Percentiles rank a stretch among this genome's conserved stretches.
Evolutionary conservation across 2,113 vertebrate genomes (phyloP).

Genomic region (Alouatta palliata): DNA sequence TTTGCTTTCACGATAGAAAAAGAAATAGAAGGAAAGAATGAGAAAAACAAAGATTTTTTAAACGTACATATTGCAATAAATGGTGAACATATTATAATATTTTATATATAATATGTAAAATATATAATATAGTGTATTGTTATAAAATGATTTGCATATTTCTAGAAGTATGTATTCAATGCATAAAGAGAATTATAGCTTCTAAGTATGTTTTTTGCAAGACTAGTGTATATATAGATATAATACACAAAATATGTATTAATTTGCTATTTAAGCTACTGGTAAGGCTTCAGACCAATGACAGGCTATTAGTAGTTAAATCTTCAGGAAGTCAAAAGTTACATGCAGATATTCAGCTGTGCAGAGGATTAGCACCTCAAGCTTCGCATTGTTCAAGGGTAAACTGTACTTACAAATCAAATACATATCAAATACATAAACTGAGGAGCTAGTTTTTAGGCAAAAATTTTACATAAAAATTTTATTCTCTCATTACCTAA

Average conservation of each 20-base stretch:
- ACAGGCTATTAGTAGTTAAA: too few species aligned
- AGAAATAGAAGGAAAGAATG: not conserved
- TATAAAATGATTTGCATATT: slow-evolving; percentile 18
- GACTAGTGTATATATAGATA: too few species aligned
- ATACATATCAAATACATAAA: not conserved
- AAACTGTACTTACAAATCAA: not conserved
- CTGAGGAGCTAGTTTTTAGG: not conserved
- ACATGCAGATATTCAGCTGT: too few species aligned
- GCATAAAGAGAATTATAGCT: not conserved
- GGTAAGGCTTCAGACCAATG: too few species aligned
- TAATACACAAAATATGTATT: too few species aligned
- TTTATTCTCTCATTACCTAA: not conserved
- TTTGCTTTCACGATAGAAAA: not conserved
- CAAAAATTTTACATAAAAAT: not conserved
- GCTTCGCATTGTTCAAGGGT: too few species aligned
- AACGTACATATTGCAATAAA: slow-evolving; percentile 75
- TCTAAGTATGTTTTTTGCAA: not conserved
- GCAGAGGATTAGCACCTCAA: too few species aligned
- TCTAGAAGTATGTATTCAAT: not conserved
- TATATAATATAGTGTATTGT: too few species aligned
- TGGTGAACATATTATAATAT: slow-evolving; percentile 72
- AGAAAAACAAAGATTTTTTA: not conserved
- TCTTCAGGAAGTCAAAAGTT: too few species aligned
- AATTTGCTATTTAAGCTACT: too few species aligned
- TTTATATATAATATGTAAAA: too few species aligned